Evolutionary conservation across 92 coral and sea anemone species (phyloP).

Genomic region (Montipora capitata): DNA sequence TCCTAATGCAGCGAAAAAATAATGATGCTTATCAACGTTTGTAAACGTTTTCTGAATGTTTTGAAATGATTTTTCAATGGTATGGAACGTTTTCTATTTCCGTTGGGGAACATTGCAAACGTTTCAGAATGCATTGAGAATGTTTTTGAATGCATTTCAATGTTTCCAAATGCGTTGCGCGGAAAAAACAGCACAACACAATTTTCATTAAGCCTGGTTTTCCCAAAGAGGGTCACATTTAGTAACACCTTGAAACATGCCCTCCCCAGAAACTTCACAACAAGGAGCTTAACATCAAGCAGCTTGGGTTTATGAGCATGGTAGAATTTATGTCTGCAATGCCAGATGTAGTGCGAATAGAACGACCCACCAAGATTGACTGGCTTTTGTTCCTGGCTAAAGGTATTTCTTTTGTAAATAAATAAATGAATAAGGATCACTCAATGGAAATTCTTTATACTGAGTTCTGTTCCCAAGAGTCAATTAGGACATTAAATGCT

Average conservation of each 20-base stretch:
- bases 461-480: neutral
- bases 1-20: no score
- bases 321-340: conserved; percentile 94
- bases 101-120: no score
- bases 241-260: neutral
- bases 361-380: conserved; percentile 94
- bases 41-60: no score
- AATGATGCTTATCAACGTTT: no score
- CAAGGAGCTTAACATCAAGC: conserved; percentile 79
- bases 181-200: no score
- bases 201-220: no score
- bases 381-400: conserved; percentile 82
- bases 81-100: no score
- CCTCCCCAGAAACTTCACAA: conserved; percentile 75
- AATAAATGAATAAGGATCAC: neutral
- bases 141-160: no score
- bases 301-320: conserved; percentile 90
- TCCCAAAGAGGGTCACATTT: no score
- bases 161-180: no score
- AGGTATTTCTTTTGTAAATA: neutral
- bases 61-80: no score
- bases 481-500: neutral
- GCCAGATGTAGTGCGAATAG: conserved; percentile 92
- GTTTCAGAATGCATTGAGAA: no score
- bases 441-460: neutral